These are phyloP conservation scores for Mirza zaza DNA, from an alignment of 2,113 vertebrate species.

Conservation along the genomic window DNA sequence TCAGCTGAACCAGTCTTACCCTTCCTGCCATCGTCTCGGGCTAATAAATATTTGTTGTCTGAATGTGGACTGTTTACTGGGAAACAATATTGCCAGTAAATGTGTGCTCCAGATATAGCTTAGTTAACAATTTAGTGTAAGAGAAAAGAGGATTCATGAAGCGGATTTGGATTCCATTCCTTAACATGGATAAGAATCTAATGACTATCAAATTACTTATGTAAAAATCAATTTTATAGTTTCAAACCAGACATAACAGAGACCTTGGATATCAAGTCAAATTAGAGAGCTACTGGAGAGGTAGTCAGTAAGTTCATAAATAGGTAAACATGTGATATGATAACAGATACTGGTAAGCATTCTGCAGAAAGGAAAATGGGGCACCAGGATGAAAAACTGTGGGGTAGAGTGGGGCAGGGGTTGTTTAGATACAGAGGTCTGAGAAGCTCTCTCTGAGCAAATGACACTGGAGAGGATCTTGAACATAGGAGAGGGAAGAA, in stretches of 20 bases:
- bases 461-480: not conserved
- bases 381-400: not conserved
- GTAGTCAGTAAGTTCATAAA: not conserved
- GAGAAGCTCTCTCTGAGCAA: not conserved
- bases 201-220: not conserved
- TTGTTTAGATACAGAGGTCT: not conserved
- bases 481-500: not conserved
- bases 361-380: not conserved
- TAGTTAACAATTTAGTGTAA: not conserved
- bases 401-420: too few species aligned
- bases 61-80: not conserved
- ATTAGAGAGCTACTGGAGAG: not conserved
- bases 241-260: not conserved
- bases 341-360: not conserved
- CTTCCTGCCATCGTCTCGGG: not conserved
- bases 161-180: not conserved
- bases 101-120: not conserved
- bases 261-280: not conserved
- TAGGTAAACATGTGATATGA: not conserved
- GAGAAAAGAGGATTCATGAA: not conserved
- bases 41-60: not conserved
- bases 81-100: not conserved
- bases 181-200: not conserved
- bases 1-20: not conserved
- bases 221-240: slow-evolving; percentile 6